A percentile compares a stretch with the other conserved stretches of the same genome.
Evolutionary conservation across 2,797 vertebrate species (phyloP).

Genomic region (Anas flavirostris): DNA sequence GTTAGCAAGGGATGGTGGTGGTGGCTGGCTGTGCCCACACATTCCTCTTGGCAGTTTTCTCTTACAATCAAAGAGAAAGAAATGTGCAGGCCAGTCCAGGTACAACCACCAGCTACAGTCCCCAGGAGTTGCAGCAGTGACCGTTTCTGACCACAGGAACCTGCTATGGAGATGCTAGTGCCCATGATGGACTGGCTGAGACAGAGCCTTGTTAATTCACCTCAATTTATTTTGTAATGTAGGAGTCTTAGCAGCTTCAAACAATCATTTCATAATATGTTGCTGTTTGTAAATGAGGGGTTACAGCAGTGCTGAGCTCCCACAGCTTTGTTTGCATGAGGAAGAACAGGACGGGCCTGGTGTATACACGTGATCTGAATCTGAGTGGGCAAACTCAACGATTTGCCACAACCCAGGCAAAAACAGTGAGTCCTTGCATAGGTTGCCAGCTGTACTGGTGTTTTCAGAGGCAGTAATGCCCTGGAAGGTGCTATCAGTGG

Average conservation of each 20-base stretch:
- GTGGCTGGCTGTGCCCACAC: not conserved
- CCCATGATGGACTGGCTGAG: not conserved
- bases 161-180: not conserved
- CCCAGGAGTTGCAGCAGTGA: not conserved
- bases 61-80: not conserved
- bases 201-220: not conserved
- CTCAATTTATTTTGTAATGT: not conserved
- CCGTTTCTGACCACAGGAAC: not conserved
- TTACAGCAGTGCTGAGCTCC: not conserved
- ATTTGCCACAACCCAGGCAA: not conserved
- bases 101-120: not conserved
- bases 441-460: not conserved
- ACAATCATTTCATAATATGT: fast-evolving
- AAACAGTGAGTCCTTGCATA: fast-evolving
- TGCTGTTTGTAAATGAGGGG: not conserved
- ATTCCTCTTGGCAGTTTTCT: not conserved
- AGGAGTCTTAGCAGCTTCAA: not conserved
- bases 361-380: fast-evolving
- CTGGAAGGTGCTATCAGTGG: not conserved
- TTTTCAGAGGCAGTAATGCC: not conserved
- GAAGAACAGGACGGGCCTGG: not conserved
- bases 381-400: not conserved
- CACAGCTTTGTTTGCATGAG: fast-evolving
- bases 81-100: not conserved
- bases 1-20: not conserved